Conservation (phyloP, 1,140 invertebrate genomes). For the Lepidurus couesii region DNA sequence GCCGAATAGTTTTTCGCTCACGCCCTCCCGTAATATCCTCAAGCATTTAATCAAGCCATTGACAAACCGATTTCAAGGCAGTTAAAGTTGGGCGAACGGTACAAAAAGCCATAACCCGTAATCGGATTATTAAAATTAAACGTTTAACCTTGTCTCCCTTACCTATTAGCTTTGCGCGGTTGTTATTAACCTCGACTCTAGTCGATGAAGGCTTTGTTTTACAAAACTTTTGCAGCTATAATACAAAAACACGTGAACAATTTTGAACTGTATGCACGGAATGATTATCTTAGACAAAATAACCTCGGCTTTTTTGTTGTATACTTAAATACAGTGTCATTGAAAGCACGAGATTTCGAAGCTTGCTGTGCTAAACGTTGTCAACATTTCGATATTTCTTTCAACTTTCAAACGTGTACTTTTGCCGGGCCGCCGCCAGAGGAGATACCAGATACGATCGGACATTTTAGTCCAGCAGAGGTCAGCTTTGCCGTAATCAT, state of each 20-base stretch:
- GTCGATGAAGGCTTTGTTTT: constrained; percentile 2
- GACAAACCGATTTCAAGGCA: no score
- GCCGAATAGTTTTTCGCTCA: no score
- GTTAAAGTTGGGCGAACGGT: neutral
- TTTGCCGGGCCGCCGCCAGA: no score
- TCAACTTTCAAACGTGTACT: no score
- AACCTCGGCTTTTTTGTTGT: neutral
- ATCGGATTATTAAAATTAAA: neutral
- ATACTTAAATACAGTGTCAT: constrained; percentile 12
- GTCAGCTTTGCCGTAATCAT: no score
- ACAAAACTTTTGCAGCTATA: neutral
- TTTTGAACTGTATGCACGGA: neutral
- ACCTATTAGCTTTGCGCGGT: neutral
- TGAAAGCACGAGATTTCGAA: neutral
- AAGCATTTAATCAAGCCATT: no score
- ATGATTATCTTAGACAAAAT: neutral
- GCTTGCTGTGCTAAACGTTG: neutral
- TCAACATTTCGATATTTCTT: no score
- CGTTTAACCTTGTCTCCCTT: neutral
- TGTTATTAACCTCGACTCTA: neutral
- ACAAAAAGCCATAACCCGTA: neutral
- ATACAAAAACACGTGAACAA: neutral
- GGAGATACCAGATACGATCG: no score
- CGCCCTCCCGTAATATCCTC: no score
- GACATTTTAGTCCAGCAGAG: no score